Evolutionary conservation across 2,113 vertebrate species (phyloP).

Genomic region (Nothoprocta perdicaria): DNA sequence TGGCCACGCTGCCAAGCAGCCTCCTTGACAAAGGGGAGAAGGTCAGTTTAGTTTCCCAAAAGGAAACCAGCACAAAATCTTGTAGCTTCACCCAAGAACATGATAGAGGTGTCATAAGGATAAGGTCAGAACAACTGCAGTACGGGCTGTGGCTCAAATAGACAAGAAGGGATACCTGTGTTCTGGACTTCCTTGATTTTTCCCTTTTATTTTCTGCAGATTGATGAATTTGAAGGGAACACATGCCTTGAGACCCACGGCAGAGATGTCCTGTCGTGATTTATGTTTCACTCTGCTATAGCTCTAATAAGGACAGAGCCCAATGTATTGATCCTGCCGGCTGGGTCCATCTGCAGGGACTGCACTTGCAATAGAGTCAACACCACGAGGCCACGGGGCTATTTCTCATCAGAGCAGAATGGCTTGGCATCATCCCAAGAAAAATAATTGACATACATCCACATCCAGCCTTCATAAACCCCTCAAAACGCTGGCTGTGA

Average conservation of each 20-base stretch:
- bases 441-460: background rate
- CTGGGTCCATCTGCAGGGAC: background rate
- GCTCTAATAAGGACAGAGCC: background rate
- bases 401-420: fast-evolving
- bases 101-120: background rate
- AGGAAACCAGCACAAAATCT: background rate
- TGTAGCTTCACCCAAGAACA: background rate
- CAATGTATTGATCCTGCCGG: fast-evolving
- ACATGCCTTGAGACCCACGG: background rate
- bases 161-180: background rate
- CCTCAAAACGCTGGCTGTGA: fast-evolving
- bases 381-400: background rate
- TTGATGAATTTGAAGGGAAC: background rate
- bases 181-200: background rate
- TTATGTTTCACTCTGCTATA: background rate
- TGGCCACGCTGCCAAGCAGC: background rate
- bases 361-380: background rate
- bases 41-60: fast-evolving
- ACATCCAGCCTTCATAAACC: background rate
- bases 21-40: background rate
- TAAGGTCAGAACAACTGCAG: background rate
- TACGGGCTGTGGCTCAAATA: background rate
- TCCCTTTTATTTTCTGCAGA: background rate
- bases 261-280: background rate
- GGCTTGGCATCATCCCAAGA: fast-evolving